Base-by-base conservation (phyloP, 1,140 invertebrate species). In the Drusus annulatus region DNA sequence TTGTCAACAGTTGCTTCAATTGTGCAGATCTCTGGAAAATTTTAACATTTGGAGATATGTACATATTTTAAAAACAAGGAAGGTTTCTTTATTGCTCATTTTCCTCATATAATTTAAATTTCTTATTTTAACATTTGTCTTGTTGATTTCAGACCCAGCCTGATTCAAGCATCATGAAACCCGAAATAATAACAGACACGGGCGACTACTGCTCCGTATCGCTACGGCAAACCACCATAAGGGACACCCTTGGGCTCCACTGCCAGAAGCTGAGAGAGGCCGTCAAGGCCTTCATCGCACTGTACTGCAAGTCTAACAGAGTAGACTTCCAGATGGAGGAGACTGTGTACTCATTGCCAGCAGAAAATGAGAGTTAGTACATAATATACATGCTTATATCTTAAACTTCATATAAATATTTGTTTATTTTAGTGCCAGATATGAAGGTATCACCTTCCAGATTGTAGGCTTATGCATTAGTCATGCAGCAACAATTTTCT, bases 141-240 rank as follows among this genome's bases (percentile, higher is more conserved):
- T 87, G 88, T 81, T 83, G 89, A 45, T 36, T 36, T 36, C 88
- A 91, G 63, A 87, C 89, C 83, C 86, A 86, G 21, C 89, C 89
- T 82, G 86, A 86, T 54, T 88, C 88, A 0, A 90, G 90, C 77
- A 89, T 90, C 15, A 88, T 92, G 65, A 91, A 90, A 2, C 91
- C 91, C 0, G 92, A 92, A 83, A 91, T 92, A 65, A 84, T 91
- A 36, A 87, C 90, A 15, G 92, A 93, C 78, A 88, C 81, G 3
- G 89, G 89, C 0, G 85, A 88, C 51, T 90, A 90, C 84, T 88
- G 87, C 78, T 68, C 84, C 5, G 89, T 90, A 58, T 84, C 86
- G 4, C 79, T 90, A 15, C 87, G 87, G 0, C 84, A 85, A 4
- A 88, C 87, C 1, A 87, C 84, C 7, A 81, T 85, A 5, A 86